Base-by-base conservation (phyloP, 2,888 invertebrate genomes). In the Heliothis peltigera region DNA sequence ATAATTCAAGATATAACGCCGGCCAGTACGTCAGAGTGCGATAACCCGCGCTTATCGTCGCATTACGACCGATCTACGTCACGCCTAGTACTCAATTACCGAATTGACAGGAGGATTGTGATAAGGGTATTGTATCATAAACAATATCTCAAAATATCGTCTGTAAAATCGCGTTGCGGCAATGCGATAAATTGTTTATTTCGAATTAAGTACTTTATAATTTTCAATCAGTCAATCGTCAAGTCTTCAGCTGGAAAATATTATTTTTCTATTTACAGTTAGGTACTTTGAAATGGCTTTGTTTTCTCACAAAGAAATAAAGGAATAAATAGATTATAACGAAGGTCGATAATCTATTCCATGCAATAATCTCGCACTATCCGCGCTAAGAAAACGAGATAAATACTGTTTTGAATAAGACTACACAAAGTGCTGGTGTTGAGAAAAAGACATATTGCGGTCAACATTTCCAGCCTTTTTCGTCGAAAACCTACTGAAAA, bases 11-110 rank as follows among this genome's bases (percentile, higher is more conserved):
- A 72, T 69, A 71, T 67, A 67, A 52, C 28, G 43, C 49, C 54
- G 49, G 56, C 21, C 46, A 51, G 53, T 46, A 76, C 85, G 84
- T 80, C 81, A 81, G 35, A 75, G 75, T 59, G 73, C 79, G 85
- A 84, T 83, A 84, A 79, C 85, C 78, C 56, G 55, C 51, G 65
- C 67, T 70, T 85, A 83, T 82, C 80, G 63, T 22, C 66, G 75
- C 75, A 76, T 82, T 81, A 82, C 58, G 64, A 64, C 54, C 58
- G 52, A 70, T 61, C 54, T 64, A 79, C 86, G 85, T 85, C 86
- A 85, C 77, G 17, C 63, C 49, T 56, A 55, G 55, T 70, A 57
- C 69, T 77, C 69, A 75, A 77, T 79, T 78, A 76, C 75, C 61
- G 57, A 64, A 73, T 49, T 70, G 80, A 72, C 79, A 79, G 70